Evolutionary conservation across 2,888 invertebrate species (phyloP).

Genomic region (Cheiracanthium punctorium): DNA sequence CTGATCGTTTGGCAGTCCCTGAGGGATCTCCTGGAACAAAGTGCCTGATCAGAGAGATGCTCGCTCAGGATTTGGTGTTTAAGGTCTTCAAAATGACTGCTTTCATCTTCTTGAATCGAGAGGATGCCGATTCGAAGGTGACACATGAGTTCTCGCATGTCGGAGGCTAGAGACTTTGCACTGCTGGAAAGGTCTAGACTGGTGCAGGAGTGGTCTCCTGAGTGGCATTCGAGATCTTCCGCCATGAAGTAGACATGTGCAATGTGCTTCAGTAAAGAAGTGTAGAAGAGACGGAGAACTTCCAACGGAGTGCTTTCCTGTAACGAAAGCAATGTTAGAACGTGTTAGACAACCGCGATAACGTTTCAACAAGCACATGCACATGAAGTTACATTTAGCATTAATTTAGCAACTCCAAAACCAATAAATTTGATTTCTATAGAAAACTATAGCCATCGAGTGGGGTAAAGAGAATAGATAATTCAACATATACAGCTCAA

Average conservation of each 20-base stretch:
- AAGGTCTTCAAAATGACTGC: slow-evolving; percentile 1
- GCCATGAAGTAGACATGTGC: slow-evolving; percentile 67
- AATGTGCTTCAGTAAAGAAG: slow-evolving; percentile 69
- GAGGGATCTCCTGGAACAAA: slow-evolving; percentile 61
- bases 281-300: slow-evolving; percentile 55
- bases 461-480: no score
- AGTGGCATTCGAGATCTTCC: slow-evolving; percentile 34
- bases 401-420: no score
- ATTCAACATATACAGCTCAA: no score
- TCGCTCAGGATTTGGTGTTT: slow-evolving; percentile 57
- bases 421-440: no score
- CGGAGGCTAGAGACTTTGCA: slow-evolving; percentile 40
- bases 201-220: slow-evolving; percentile 24
- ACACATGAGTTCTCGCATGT: slow-evolving; percentile 68
- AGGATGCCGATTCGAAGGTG: slow-evolving; percentile 32
- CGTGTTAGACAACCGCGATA: no score
- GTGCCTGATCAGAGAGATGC: slow-evolving; percentile 32
- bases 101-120: background rate
- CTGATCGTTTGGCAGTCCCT: slow-evolving; percentile 66
- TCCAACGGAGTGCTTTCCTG: slow-evolving; percentile 41
- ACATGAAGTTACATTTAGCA: no score
- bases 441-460: no score
- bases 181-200: background rate
- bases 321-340: no score
- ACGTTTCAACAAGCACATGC: no score